Evolutionary conservation across 2,113 vertebrate species (phyloP), one percentile per base, ranked within the genome.

Genomic region (Lampris incognitus): DNA sequence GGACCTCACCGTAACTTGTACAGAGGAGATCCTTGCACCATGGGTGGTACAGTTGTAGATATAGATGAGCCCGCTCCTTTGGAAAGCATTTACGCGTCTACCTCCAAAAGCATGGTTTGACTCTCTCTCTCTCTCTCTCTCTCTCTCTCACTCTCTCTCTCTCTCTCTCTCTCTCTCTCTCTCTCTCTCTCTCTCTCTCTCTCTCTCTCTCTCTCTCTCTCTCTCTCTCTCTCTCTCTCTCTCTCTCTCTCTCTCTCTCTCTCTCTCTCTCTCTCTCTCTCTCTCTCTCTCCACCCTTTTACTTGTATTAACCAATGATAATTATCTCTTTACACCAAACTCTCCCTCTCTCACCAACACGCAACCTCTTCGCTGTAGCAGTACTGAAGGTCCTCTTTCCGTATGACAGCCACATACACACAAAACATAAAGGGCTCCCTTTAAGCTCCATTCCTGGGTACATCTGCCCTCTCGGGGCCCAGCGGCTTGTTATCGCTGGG

Each of bases 21-120:
- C 82, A 51, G 52, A 82, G 65, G 83, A 72, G 64, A 87, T 79
- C 81, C 82, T 78, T 72, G 79, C 88, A 66, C 86, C 54, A 84
- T 91, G 91, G 91, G 92, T 92, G 90, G 90, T 84, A 11, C 36
- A 38, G n/a, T 6, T 13, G 13, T 69, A 72, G 54, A 41, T 65
- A 78, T 7, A 58, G 69, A 68, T 76, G 11, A 69, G 60, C 66
- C 9, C 48, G 57, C 44, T 82, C 75, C 3, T 66, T 75, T 60
- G n/a, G n/a, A 57, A 57, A 3, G n/a, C 24, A 2, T 74, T 60
- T 54, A 8, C 65, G 13, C 72, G 71, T 76, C 70, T 58, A 72
- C 36, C 59, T 70, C 54, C 40, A 3, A 76, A 56, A 68, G 81
- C 80, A 84, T 84, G 24, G 24, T 89, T 83, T 78, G 66, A 66